Conservation (phyloP, 2,113 vertebrate genomes). For the Malurus alboscapulatus region DNA sequence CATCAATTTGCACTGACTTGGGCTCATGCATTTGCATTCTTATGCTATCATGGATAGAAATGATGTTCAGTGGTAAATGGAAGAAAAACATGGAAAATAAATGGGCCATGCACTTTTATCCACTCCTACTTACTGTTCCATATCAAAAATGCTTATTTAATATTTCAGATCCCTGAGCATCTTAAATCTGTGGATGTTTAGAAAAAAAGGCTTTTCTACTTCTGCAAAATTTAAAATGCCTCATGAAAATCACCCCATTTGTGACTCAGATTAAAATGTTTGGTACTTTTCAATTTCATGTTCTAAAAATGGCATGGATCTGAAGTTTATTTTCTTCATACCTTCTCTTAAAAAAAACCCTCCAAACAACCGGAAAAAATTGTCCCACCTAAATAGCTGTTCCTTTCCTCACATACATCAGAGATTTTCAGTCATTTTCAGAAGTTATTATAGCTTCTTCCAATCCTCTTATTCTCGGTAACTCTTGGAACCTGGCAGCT, state of each 20-base stretch:
- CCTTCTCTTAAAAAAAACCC: not conserved
- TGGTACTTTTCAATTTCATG: not conserved
- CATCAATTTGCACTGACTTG: not conserved
- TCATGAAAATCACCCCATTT: not conserved
- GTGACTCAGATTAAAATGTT: not conserved
- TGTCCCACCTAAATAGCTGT: not conserved
- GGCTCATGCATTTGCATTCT: not conserved
- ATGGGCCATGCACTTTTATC: not conserved
- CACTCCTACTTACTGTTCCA: not conserved
- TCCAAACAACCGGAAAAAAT: not conserved
- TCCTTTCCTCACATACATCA: not conserved
- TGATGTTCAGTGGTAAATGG: not conserved
- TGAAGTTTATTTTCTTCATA: not conserved
- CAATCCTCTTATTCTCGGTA: not conserved
- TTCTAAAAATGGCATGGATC: not conserved
- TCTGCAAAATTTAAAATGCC: not conserved
- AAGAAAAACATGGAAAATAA: not conserved
- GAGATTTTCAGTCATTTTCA: not conserved
- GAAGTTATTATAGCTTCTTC: not conserved
- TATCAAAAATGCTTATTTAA: not conserved
- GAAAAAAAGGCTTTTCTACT: not conserved
- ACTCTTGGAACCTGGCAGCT: not conserved
- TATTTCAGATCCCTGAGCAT: not conserved
- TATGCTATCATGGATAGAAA: not conserved
- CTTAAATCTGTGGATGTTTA: not conserved